Percentiles rank a stretch among this genome's conserved stretches.
phyloP scores from a whole-genome alignment of 1,140 invertebrate species.

The Drosophila baimaii region DNA sequence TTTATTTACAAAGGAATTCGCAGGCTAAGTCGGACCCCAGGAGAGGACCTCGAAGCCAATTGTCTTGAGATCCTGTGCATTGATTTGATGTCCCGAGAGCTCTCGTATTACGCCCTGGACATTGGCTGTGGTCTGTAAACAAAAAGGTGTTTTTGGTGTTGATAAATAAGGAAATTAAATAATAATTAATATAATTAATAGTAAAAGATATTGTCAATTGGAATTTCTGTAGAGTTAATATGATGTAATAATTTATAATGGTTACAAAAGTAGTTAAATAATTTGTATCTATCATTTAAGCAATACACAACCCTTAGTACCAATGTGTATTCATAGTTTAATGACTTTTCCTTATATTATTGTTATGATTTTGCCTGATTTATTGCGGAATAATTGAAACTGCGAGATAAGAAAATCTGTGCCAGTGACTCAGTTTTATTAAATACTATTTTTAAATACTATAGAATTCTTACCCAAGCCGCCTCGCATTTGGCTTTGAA shows the following conservation, averaged over 20 bases:
- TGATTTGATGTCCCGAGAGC: conserved; percentile 56
- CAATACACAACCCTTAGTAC: no score
- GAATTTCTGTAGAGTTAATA: no score
- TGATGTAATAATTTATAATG: no score
- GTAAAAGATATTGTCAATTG: no score
- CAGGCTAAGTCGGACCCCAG: conserved; percentile 61
- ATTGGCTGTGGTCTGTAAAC: conserved; percentile 58
- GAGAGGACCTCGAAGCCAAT: conserved; percentile 73
- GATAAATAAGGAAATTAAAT: neutral
- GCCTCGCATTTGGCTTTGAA: conserved; percentile 60
- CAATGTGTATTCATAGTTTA: neutral
- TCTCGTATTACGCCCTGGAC: conserved; percentile 54
- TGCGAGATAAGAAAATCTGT: neutral
- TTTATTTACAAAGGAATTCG: neutral
- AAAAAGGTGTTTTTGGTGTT: neutral
- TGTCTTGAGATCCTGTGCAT: conserved; percentile 57
- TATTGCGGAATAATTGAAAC: neutral
- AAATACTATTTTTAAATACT: neutral
- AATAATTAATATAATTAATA: neutral
- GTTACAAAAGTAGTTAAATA: no score
- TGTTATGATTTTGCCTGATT: neutral
- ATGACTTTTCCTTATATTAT: neutral
- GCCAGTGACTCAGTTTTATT: neutral
- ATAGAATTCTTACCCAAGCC: conserved; percentile 62
- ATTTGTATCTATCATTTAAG: no score